Conservation (phyloP, 2,888 invertebrate species). For the Mesochorus sp. region DNA sequence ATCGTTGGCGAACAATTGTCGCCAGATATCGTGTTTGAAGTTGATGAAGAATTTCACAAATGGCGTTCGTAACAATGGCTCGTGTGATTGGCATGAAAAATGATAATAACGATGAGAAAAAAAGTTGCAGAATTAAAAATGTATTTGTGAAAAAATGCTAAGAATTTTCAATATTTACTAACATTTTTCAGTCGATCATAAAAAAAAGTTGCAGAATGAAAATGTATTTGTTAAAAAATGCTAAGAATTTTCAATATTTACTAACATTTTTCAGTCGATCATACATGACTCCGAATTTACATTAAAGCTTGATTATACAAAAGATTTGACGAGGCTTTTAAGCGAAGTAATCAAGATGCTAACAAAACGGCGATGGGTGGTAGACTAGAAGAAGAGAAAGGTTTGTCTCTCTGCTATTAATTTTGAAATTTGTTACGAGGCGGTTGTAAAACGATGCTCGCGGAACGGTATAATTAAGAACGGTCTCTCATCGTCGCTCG, state of each 20-base stretch:
- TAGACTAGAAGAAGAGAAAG: conserved; percentile 7
- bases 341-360: conserved; percentile 12
- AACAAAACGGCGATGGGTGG: not conserved
- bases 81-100: too few species aligned
- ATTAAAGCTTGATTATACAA: conserved; percentile 40
- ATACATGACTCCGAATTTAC: conserved; percentile 1
- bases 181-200: not conserved
- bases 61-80: too few species aligned
- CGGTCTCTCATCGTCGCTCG: conserved; percentile 5
- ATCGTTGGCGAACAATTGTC: too few species aligned
- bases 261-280: not conserved
- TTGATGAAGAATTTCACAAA: too few species aligned
- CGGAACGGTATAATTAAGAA: conserved; percentile 57
- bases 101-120: too few species aligned
- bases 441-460: conserved; percentile 26
- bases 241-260: too few species aligned
- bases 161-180: too few species aligned
- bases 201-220: too few species aligned
- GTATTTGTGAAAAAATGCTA: too few species aligned
- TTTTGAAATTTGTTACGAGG: conserved; percentile 46
- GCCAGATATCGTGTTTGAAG: too few species aligned
- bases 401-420: conserved; percentile 43
- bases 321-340: conserved; percentile 28
- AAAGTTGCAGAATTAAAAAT: too few species aligned
- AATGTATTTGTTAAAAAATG: too few species aligned